Percentiles rank a stretch among this genome's conserved stretches.
These are phyloP conservation scores for Falco punctatus DNA, from an alignment of 2,113 vertebrate species.

Conservation along the genomic window DNA sequence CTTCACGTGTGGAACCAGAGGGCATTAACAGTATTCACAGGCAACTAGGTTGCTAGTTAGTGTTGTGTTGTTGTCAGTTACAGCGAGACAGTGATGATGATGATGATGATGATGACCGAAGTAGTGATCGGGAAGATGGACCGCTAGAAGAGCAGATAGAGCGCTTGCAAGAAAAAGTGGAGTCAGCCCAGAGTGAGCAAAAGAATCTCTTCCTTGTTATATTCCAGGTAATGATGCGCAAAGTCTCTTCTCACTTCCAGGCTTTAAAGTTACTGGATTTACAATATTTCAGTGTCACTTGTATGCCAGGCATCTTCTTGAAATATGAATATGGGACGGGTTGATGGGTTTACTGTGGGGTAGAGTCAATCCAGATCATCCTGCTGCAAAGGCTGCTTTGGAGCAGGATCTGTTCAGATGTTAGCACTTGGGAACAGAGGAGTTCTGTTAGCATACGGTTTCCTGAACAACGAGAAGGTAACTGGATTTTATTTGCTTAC, in stretches of 20 bases:
- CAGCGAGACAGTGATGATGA: conserved; percentile 91
- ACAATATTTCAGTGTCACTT: background rate
- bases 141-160: conserved; percentile 96
- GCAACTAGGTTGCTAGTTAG: background rate
- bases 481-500: background rate
- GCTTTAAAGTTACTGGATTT: background rate
- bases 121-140: conserved; percentile 91
- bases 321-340: background rate
- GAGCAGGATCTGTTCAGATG: background rate
- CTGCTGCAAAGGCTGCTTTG: background rate
- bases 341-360: background rate
- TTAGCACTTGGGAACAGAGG: background rate
- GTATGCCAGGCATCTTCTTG: background rate
- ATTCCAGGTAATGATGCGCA: conserved; percentile 86
- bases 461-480: background rate
- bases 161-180: conserved; percentile 93
- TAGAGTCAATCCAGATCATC: background rate
- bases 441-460: background rate
- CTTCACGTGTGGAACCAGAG: accelerated
- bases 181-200: conserved; percentile 97
- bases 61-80: background rate
- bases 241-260: background rate
- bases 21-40: too few species aligned
- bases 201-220: conserved; percentile 99
- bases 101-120: conserved; percentile 86